Percentiles rank a stretch among this genome's conserved stretches.
These are phyloP conservation scores for Monarcha castaneiventris DNA, from an alignment of 2,113 vertebrate genomes.

Conservation along the genomic window DNA sequence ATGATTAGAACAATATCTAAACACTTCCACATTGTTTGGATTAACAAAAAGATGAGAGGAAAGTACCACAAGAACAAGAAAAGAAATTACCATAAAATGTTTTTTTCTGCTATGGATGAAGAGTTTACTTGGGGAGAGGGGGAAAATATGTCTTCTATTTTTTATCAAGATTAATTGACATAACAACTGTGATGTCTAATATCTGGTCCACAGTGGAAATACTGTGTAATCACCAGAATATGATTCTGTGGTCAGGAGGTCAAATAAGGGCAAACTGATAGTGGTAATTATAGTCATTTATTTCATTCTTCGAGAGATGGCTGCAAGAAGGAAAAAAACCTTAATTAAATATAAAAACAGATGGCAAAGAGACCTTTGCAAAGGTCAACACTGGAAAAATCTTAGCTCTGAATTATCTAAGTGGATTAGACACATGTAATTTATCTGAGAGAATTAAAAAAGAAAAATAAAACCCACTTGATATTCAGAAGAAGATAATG, in stretches of 20 bases:
- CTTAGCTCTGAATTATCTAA: constrained; percentile 30
- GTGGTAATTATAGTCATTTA: constrained; percentile 5
- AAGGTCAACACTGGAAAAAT: constrained; percentile 27
- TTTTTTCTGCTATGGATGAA: neutral
- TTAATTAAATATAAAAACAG: constrained; percentile 59
- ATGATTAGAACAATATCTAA: neutral
- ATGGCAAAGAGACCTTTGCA: constrained; percentile 37
- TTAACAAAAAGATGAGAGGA: neutral
- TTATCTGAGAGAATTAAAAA: constrained; percentile 28
- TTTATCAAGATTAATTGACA: neutral
- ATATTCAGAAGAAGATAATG: constrained; percentile 34
- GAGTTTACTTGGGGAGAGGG: neutral
- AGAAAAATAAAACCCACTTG: constrained; percentile 9
- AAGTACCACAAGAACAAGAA: neutral
- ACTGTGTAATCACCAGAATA: neutral
- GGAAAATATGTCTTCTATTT: neutral
- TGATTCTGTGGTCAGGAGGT: neutral
- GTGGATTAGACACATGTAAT: constrained; percentile 19
- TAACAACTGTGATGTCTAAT: neutral
- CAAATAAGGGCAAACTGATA: neutral
- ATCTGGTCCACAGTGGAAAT: neutral
- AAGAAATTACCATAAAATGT: neutral
- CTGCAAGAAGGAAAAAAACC: neutral
- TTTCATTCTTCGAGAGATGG: constrained; percentile 24
- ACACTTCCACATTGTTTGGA: neutral